A percentile compares a stretch with the other conserved stretches of the same genome.
Conservation (phyloP, 2,888 invertebrate species). For the Cosmopolites sordidus region DNA sequence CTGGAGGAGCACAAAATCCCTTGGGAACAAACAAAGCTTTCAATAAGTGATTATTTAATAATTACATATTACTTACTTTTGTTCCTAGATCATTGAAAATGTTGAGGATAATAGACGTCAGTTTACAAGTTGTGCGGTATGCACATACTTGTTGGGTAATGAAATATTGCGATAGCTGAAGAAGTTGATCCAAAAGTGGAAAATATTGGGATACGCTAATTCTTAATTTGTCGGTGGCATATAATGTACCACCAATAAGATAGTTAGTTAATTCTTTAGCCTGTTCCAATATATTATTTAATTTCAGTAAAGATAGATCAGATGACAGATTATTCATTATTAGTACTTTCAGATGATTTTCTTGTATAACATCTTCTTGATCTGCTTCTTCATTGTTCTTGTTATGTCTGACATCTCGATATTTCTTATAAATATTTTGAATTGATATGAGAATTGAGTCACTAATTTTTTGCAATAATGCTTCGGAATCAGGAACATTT, state of each 20-base stretch:
- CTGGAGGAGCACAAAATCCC: conserved; percentile 92
- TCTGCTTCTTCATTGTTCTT: conserved; percentile 39
- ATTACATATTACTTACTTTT: conserved; percentile 53
- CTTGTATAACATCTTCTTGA: conserved; percentile 52
- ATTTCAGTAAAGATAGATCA: conserved; percentile 59
- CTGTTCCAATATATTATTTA: conserved; percentile 46
- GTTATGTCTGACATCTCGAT: conserved; percentile 19
- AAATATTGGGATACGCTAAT: conserved; percentile 1
- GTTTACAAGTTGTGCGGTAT: conserved; percentile 76
- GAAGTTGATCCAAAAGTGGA: conserved; percentile 75
- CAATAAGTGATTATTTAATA: not conserved
- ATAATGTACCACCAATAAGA: conserved; percentile 47
- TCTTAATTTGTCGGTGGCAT: conserved; percentile 29
- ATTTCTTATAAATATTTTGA: conserved; percentile 36
- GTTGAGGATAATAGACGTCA: conserved; percentile 75
- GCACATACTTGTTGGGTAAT: conserved; percentile 73
- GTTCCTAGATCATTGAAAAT: conserved; percentile 79
- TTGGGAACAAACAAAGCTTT: too few species aligned
- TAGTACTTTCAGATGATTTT: conserved; percentile 63
- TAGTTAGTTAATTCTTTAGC: conserved; percentile 44
- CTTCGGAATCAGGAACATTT: conserved; percentile 3
- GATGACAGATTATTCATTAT: conserved; percentile 59
- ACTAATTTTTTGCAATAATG: conserved; percentile 26
- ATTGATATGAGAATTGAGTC: conserved; percentile 31
- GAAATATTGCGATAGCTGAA: conserved; percentile 71